phyloP scores from a whole-genome alignment of 2,113 vertebrate genomes.

The Grantiella picta region DNA sequence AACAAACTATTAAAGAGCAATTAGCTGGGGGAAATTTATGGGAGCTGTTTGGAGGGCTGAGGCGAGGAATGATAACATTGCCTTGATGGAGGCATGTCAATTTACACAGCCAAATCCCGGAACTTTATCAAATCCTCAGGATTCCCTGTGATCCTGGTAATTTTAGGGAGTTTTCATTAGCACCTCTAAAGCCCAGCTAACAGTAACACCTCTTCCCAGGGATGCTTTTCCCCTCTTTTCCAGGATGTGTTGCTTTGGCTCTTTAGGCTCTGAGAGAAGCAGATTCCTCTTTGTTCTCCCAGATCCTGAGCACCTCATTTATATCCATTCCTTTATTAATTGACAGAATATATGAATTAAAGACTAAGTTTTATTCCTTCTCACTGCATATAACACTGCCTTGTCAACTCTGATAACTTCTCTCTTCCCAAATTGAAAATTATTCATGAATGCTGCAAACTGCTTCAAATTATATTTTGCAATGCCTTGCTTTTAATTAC shows the following conservation, averaged over 20 bases:
- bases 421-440: neutral
- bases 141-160: neutral
- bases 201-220: neutral
- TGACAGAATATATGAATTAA: neutral
- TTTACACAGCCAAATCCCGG: neutral
- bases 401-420: neutral
- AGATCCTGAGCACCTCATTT: neutral
- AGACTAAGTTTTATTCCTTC: neutral
- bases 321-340: neutral
- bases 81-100: neutral
- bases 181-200: neutral
- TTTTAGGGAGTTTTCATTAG: neutral
- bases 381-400: neutral
- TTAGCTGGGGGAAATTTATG: neutral
- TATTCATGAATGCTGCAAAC: neutral
- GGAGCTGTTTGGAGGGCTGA: neutral
- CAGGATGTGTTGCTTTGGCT: neutral
- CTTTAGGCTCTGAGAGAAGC: neutral
- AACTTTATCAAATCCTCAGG: neutral
- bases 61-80: neutral
- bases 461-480: neutral
- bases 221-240: neutral
- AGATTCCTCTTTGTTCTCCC: neutral
- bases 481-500: neutral
- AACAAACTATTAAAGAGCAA: constrained; percentile 40